Percentiles rank a stretch among this genome's conserved stretches.
Conservation (phyloP, 2,888 invertebrate species). For the Drosophila mimica region DNA sequence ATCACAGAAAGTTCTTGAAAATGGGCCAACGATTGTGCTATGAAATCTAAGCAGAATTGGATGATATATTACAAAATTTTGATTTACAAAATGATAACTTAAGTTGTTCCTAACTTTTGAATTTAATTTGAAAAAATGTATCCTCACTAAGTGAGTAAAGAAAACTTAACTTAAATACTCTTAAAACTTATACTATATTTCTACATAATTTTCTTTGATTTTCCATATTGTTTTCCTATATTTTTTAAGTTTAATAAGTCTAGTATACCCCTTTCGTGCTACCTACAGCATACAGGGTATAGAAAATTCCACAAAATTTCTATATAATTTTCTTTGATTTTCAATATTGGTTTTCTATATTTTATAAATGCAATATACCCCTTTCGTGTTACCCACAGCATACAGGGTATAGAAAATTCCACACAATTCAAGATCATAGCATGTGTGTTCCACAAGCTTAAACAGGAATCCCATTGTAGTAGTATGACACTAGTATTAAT, state of each 20-base stretch:
- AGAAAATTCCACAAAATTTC: neutral
- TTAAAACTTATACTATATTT: neutral
- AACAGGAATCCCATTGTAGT: slow-evolving; percentile 34
- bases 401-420: neutral
- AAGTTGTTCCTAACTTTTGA: neutral
- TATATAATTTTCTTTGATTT: neutral
- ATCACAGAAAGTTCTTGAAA: neutral
- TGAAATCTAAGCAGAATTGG: neutral
- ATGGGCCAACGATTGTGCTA: neutral
- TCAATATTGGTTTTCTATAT: neutral
- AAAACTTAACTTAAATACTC: neutral
- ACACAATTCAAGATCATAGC: slow-evolving; percentile 16
- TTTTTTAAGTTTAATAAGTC: too few species aligned
- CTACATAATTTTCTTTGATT: neutral
- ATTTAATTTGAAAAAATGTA: neutral
- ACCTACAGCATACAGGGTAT: too few species aligned
- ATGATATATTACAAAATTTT: neutral
- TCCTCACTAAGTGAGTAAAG: neutral
- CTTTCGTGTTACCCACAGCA: too few species aligned
- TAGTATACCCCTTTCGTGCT: neutral
- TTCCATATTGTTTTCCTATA: neutral
- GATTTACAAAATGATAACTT: neutral
- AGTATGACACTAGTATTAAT: slow-evolving; percentile 23
- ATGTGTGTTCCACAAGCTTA: slow-evolving; percentile 26
- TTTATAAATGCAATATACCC: neutral